Conservation (phyloP, 2,113 vertebrate species). For the Uropsilus gracilis region DNA sequence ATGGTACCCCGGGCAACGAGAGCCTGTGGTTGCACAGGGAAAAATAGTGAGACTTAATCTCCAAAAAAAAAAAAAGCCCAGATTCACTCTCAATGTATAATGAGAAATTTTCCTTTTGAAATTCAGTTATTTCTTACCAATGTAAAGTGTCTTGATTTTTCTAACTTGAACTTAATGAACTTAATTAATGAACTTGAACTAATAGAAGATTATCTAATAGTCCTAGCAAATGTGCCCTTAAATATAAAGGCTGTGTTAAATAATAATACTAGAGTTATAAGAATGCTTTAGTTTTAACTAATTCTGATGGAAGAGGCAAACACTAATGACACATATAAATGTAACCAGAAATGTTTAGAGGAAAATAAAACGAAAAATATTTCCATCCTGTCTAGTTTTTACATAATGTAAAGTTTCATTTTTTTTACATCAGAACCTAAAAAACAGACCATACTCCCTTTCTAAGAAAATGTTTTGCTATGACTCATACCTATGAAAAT, state of each 20-base stretch:
- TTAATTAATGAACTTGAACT: too few species aligned
- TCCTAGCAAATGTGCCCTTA: not conserved
- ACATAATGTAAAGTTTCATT: not conserved
- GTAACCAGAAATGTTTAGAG: not conserved
- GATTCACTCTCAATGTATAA: not conserved
- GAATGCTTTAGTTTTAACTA: not conserved
- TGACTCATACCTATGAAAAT: not conserved
- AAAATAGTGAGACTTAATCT: too few species aligned
- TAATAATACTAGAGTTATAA: not conserved
- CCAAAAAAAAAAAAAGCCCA: not conserved
- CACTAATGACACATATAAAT: not conserved
- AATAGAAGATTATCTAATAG: not conserved
- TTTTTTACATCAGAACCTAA: not conserved
- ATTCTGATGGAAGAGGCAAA: not conserved
- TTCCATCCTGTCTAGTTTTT: not conserved
- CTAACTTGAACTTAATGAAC: not conserved
- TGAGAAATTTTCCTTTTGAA: not conserved
- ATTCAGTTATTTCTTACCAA: not conserved
- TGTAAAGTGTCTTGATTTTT: not conserved
- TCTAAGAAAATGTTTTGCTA: not conserved
- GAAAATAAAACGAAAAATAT: not conserved
- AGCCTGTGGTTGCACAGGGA: too few species aligned
- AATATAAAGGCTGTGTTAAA: not conserved
- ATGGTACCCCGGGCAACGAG: too few species aligned
- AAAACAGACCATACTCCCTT: not conserved